phyloP scores from a whole-genome alignment of 2,797 vertebrate genomes.

The Myotis planiceps region DNA sequence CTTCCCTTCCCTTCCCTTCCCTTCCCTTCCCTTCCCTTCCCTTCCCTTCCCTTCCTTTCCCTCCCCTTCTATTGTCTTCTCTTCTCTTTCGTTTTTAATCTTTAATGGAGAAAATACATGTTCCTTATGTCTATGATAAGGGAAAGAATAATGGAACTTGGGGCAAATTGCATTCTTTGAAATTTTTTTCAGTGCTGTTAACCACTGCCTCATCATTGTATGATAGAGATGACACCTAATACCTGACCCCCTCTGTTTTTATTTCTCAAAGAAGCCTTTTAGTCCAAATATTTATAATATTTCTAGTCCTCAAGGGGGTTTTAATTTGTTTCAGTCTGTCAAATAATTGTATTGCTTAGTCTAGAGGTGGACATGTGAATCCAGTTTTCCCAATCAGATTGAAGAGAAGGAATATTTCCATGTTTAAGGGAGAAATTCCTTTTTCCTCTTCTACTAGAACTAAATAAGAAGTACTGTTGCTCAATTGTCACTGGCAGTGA shows the following conservation, averaged over 20 bases:
- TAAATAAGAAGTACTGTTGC: neutral
- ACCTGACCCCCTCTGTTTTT: neutral
- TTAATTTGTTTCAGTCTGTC: neutral
- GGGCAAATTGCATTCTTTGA: neutral
- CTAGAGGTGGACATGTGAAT: neutral
- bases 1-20: neutral
- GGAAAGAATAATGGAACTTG: neutral
- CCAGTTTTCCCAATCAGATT: neutral
- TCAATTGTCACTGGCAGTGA: neutral
- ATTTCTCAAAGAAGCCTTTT: neutral
- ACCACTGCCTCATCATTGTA: neutral
- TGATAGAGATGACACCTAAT: neutral
- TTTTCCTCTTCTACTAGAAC: neutral
- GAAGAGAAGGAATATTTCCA: neutral
- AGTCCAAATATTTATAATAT: neutral
- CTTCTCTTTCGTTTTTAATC: neutral
- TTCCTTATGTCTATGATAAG: neutral
- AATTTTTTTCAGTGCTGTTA: neutral
- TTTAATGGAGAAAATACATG: neutral
- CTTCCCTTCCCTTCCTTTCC: neutral
- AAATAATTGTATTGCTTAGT: neutral
- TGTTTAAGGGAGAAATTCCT: neutral
- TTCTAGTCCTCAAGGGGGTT: neutral
- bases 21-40: no score
- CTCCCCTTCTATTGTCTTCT: neutral